These are phyloP conservation scores for Bolinopsis microptera DNA, from an alignment of 37 sponge, comb jelly and placozoan genomes.

Conservation along the genomic window DNA sequence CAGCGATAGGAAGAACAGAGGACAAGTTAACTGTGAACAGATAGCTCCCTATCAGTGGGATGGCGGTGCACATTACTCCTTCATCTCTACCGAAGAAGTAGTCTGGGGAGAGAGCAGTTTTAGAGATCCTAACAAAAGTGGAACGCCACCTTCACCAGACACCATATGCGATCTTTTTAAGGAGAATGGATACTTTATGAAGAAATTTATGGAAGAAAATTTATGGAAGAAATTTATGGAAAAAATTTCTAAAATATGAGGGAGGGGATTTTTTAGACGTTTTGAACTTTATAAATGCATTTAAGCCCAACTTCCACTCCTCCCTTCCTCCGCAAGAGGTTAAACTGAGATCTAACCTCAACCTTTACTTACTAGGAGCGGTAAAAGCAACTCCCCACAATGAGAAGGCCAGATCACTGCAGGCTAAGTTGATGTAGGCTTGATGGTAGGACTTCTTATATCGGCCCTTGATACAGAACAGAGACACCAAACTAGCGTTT, in stretches of 20 bases:
- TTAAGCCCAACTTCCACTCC: too few relatives aligned
- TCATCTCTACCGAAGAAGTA: slow-evolving; percentile 43
- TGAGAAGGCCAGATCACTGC: slow-evolving; percentile 15
- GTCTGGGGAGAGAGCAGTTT: slow-evolving; percentile 10
- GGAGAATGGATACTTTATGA: too few relatives aligned
- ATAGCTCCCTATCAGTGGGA: slow-evolving; percentile 3
- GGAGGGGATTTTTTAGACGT: too few relatives aligned
- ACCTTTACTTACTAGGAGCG: slow-evolving; percentile 58
- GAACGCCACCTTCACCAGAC: too few relatives aligned
- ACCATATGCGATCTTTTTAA: too few relatives aligned
- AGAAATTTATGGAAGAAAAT: too few relatives aligned
- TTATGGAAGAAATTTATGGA: too few relatives aligned
- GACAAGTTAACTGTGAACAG: slow-evolving; percentile 11
- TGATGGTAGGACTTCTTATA: slow-evolving; percentile 64
- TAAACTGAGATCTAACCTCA: too few relatives aligned
- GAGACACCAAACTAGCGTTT: slow-evolving; percentile 11
- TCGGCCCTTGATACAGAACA: slow-evolving; percentile 23
- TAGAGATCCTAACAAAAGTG: too few relatives aligned
- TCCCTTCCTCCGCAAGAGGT: too few relatives aligned
- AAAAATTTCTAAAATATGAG: too few relatives aligned
- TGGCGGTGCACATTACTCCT: not conserved
- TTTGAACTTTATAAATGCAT: too few relatives aligned
- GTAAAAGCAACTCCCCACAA: slow-evolving; percentile 38
- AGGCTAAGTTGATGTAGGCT: slow-evolving; percentile 53
- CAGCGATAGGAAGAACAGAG: slow-evolving; percentile 31